These are phyloP conservation scores for Nesidiocoris tenuis DNA, from an alignment of 2,888 invertebrate species.

Conservation along the genomic window DNA sequence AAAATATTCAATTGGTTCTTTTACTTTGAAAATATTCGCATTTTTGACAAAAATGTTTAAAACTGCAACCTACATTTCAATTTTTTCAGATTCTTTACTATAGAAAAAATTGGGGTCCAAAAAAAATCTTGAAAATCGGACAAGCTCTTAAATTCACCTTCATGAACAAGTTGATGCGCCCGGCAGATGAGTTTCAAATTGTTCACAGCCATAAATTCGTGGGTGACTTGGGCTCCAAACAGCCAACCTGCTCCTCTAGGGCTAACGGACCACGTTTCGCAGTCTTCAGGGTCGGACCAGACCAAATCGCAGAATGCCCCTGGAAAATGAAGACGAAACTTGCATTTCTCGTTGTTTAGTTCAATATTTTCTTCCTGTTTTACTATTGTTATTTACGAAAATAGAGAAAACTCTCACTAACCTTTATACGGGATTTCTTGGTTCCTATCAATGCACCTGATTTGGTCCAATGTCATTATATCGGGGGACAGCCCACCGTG, in stretches of 20 bases:
- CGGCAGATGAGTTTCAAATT: constrained; percentile 90
- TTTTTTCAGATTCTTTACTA: too few species aligned
- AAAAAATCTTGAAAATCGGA: too few species aligned
- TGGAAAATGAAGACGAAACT: constrained; percentile 51
- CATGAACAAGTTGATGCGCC: constrained; percentile 98
- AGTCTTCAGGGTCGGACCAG: constrained; percentile 95
- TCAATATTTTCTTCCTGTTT: neutral
- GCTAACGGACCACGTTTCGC: constrained; percentile 89
- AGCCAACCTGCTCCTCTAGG: constrained; percentile 97
- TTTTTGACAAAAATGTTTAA: too few species aligned
- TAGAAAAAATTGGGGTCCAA: too few species aligned
- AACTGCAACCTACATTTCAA: too few species aligned
- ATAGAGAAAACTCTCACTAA: too few species aligned
- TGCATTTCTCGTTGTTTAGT: neutral
- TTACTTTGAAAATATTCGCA: too few species aligned
- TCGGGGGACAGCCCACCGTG: constrained; percentile 97
- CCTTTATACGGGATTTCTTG: constrained; percentile 98
- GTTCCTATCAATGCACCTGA: constrained; percentile 90
- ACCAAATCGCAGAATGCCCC: constrained; percentile 96
- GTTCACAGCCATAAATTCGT: constrained; percentile 92
- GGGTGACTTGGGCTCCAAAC: constrained; percentile 91
- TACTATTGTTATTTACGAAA: neutral
- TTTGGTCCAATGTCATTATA: constrained; percentile 94
- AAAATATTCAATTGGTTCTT: too few species aligned
- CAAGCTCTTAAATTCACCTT: constrained; percentile 73